phyloP scores from a whole-genome alignment of 2,113 vertebrate genomes.

The Porphyrio hochstetteri region DNA sequence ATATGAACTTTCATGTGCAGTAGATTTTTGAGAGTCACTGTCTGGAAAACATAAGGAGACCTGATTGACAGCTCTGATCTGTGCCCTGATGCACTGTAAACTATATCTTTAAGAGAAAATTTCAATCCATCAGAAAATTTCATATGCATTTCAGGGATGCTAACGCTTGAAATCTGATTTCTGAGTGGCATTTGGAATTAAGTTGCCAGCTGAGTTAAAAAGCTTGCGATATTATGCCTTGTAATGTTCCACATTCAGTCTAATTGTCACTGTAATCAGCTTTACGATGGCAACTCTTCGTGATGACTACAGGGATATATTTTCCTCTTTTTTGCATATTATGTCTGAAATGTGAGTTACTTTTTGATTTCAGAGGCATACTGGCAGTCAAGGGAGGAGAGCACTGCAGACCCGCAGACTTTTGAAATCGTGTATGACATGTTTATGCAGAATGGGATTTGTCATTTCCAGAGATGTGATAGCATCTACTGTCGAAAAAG shows the following conservation, averaged over 20 bases:
- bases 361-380: neutral
- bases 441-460: neutral
- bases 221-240: neutral
- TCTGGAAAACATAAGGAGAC: neutral
- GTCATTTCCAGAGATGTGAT: neutral
- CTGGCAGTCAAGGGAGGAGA: neutral
- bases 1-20: neutral
- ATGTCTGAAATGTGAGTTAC: neutral
- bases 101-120: neutral
- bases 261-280: slow-evolving; percentile 40
- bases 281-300: neutral
- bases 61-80: neutral
- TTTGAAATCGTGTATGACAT: neutral
- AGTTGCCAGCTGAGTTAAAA: slow-evolving; percentile 25
- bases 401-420: neutral
- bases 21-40: neutral
- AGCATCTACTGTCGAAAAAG: neutral
- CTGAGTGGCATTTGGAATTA: neutral
- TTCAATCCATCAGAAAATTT: neutral
- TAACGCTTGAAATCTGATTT: neutral
- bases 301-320: neutral
- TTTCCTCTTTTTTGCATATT: neutral
- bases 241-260: neutral
- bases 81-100: neutral
- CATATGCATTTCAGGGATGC: neutral